Evolutionary conservation across 1,140 invertebrate species (phyloP).

Genomic region (silkworm (Bombyx mori)): DNA sequence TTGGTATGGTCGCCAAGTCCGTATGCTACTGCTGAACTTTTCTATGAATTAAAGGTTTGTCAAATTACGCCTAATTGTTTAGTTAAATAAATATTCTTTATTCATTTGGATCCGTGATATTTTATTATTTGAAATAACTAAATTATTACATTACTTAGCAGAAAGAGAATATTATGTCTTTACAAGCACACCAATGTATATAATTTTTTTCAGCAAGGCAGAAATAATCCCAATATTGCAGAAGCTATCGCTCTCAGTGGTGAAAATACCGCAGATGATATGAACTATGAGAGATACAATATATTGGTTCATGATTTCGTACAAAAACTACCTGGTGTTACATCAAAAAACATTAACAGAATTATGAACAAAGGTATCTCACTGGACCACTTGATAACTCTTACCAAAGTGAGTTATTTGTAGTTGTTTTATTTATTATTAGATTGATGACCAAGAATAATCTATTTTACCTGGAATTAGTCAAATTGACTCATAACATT

Average conservation of each 20-base stretch:
- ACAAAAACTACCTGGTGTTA: conserved; percentile 90
- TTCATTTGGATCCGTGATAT: too few relatives aligned
- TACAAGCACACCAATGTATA: neutral
- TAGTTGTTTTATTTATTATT: too few relatives aligned
- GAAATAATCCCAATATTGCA: conserved; percentile 81
- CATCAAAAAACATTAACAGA: conserved; percentile 85
- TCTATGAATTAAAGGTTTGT: conserved; percentile 85
- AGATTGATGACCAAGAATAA: too few relatives aligned
- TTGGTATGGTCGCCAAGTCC: conserved; percentile 97
- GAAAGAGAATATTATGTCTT: neutral
- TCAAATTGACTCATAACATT: too few relatives aligned
- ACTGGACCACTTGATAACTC: conserved; percentile 76
- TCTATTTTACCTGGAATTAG: too few relatives aligned
- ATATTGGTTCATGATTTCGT: conserved; percentile 87
- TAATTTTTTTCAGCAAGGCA: conserved; percentile 73
- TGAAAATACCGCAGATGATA: conserved; percentile 73
- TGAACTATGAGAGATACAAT: conserved; percentile 82
- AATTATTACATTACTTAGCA: too few relatives aligned
- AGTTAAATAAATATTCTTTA: too few relatives aligned
- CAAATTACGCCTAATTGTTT: neutral
- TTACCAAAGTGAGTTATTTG: conserved; percentile 65
- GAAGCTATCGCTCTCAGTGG: conserved; percentile 78
- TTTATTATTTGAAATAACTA: too few relatives aligned
- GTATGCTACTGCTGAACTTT: conserved; percentile 94
- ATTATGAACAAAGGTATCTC: conserved; percentile 86